Base-by-base conservation (phyloP, 1,140 invertebrate genomes). In the Microvelia longipes region DNA sequence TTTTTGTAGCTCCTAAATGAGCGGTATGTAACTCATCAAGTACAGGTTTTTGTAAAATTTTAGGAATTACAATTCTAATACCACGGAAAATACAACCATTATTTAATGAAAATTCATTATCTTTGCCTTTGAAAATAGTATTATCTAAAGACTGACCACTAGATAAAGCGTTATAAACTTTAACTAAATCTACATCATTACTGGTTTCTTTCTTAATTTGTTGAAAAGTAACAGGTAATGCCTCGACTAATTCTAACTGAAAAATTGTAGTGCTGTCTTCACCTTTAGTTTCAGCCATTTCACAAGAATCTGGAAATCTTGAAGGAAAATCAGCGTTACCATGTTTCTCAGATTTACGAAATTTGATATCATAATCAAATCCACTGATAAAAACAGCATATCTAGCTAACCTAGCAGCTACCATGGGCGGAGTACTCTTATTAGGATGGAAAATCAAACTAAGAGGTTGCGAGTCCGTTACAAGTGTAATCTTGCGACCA, bases 401-500 rank as follows among this genome's bases (percentile, higher is more conserved):
- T 5, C 62, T 5, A 2, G 24, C 11, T 5, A 64, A 5, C 24
- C 62, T 5, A 25, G 15, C 25, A 13, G 62, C 11, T 5, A 24
- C 24, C 24, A 64, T 5, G 24, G 24, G 11, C 5, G 62, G 62
- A 64, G 24, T 11, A 13, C 24, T 26, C 24, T 64, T 64, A 26
- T 64, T 70, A n/a, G 77, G 75, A 1, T 74, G 75, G 70, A 84
- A 82, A 68, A 84, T 78, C 19, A 75, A 73, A 11, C 76, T 73
- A 2, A 86, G 71, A 0, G 83, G 83, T 75, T 76, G 85, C 85
- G 5, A 11, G 19, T 50, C 19, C 5, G 19, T 19, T 11, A 50
- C 19, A 50, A 50, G 35, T 5, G 35, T 50, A 50, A 50, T 11
- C n/a, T 76, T 67, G n/a, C 77, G 71, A 29, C 84, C 83, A 73